Conservation (phyloP, 1,140 invertebrate species). For the Galendromus occidentalis region DNA sequence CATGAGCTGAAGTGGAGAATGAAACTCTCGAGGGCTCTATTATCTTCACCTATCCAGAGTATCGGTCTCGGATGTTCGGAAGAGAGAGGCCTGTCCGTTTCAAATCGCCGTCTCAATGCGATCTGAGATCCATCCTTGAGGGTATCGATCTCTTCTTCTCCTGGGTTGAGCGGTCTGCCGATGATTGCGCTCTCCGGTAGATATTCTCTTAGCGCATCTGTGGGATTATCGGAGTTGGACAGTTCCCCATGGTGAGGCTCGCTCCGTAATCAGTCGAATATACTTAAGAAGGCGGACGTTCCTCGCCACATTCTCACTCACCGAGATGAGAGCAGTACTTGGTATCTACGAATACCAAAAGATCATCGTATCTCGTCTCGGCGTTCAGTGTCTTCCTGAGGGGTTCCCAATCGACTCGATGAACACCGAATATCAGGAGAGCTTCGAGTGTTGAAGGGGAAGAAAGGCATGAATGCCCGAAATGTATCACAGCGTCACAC, state of each 20-base stretch:
- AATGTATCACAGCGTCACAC: conserved; percentile 72
- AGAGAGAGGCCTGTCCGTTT: not conserved
- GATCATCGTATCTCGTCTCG: not conserved
- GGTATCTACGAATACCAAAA: not conserved
- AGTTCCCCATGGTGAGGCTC: no score
- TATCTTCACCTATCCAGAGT: not conserved
- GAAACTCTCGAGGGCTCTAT: not conserved
- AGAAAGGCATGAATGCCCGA: conserved; percentile 59
- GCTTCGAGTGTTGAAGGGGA: not conserved
- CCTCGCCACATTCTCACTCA: not conserved
- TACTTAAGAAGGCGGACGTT: no score
- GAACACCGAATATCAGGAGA: not conserved
- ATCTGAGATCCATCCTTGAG: not conserved
- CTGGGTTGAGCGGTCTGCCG: not conserved
- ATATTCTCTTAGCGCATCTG: not conserved
- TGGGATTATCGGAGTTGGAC: no score
- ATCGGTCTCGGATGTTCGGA: not conserved
- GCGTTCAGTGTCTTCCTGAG: not conserved
- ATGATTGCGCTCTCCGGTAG: not conserved
- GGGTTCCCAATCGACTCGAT: not conserved
- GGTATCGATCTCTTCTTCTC: not conserved
- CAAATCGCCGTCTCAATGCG: not conserved
- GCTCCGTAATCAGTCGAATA: no score
- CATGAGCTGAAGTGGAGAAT: not conserved
- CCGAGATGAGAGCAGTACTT: not conserved